Evolutionary conservation across 2,113 vertebrate species (phyloP), one percentile per base, ranked within the genome.

Genomic region (Larimichthys polyactis): DNA sequence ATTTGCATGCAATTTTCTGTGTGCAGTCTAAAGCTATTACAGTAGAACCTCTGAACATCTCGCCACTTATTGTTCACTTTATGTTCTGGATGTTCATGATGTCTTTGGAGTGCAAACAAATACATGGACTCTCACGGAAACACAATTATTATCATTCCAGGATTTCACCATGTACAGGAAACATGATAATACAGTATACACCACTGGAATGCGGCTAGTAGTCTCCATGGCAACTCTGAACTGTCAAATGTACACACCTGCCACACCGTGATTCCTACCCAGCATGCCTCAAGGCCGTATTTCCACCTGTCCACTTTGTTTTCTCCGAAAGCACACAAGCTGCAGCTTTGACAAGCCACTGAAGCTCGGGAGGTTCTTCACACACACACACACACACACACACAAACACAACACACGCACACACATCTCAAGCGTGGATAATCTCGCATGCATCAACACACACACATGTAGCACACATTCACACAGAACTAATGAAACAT

Each of bases 261-360:
- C 70, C 86, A 74, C 48, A 27, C 54, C 11, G 29, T 24, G 78
- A 81, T 59, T 66, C 36, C 58, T 62, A 67, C 86, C 80, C 69
- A 83, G 69, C 78, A 77, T 82, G 71, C 78, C 58, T 73, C 77
- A 51, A 74, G 85, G 79, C 43, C 74, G 49, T 73, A 82, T 78
- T 69, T 78, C 84, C 70, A 86, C 87, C 89, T 89, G 86, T 83
- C 76, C 49, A 84, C 78, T 85, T 71, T 70, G 58, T 48, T 79
- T 80, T 24, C 24, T 81, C 32, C 40, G 76, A 57, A 82, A 88
- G 62, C 46, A 67, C 63, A 79, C 80, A 83, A 27, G n/a, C 69
- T 62, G 71, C 63, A 62, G 46, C 68, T 79, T 49, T 83, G 86
- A 89, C 66, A 76, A 63, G 81, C 46, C 72, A 44, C 12, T 70